Conservation (phyloP, 2,888 invertebrate species). For the Cephus sareptanus region DNA sequence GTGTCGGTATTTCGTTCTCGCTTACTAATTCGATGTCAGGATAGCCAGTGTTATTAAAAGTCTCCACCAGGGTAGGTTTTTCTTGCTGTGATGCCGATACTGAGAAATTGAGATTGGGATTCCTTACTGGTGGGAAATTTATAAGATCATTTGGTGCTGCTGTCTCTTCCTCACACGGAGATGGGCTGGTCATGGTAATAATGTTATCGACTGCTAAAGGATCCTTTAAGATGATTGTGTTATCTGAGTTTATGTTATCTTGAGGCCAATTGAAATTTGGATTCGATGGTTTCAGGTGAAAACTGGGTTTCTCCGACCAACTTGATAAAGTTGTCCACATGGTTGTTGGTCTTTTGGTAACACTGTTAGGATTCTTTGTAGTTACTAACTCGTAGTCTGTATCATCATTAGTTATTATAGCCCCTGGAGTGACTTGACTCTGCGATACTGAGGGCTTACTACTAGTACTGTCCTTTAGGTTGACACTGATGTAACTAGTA, state of each 20-base stretch:
- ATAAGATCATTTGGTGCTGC: slow-evolving; percentile 75
- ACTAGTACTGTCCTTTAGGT: slow-evolving; percentile 54
- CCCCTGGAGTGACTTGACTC: slow-evolving; percentile 14
- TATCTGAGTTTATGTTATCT: slow-evolving; percentile 27
- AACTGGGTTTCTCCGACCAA: slow-evolving; percentile 55
- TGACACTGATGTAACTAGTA: slow-evolving; percentile 59
- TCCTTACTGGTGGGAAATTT: slow-evolving; percentile 87
- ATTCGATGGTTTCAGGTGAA: slow-evolving; percentile 50
- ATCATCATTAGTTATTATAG: slow-evolving; percentile 5
- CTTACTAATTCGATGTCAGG: slow-evolving; percentile 65
- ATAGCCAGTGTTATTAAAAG: slow-evolving; percentile 66
- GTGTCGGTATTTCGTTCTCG: slow-evolving; percentile 79
- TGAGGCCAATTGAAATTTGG: slow-evolving; percentile 30
- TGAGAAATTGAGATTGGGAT: slow-evolving; percentile 83
- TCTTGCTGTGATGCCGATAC: slow-evolving; percentile 68
- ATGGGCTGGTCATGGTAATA: slow-evolving; percentile 11
- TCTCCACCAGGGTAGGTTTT: slow-evolving; percentile 59
- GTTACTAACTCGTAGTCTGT: not conserved
- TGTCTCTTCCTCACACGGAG: slow-evolving; percentile 71
- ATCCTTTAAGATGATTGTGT: slow-evolving; percentile 38
- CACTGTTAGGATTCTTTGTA: slow-evolving; percentile 19
- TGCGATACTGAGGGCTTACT: slow-evolving; percentile 34
- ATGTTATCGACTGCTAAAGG: slow-evolving; percentile 19
- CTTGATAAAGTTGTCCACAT: slow-evolving; percentile 55
- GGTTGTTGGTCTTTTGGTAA: slow-evolving; percentile 42